Conservation (phyloP, 2,797 vertebrate genomes). For the Trichosurus vulpecula region DNA sequence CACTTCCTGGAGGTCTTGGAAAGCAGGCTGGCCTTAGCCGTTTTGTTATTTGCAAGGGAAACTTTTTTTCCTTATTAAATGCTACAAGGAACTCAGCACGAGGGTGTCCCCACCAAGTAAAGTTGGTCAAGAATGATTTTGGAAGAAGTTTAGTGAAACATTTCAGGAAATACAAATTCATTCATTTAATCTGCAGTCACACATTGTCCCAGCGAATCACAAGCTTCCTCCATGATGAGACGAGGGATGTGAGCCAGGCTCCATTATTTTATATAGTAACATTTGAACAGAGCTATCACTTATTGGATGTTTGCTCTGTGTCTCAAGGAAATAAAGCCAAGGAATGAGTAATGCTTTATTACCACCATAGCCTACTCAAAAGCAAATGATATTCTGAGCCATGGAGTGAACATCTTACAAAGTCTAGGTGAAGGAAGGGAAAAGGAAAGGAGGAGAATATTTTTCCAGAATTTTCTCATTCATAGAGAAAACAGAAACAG, state of each 20-base stretch:
- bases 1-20: not conserved
- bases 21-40: not conserved
- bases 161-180: constrained; percentile 52
- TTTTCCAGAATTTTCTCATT: constrained; percentile 54
- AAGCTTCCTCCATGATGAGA: constrained; percentile 39
- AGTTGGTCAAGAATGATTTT: constrained; percentile 66
- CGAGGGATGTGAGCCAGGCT: constrained; percentile 63
- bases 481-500: constrained; percentile 54
- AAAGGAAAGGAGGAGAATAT: constrained; percentile 51
- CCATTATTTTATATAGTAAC: constrained; percentile 68
- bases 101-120: constrained; percentile 42
- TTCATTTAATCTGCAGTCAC: constrained; percentile 60
- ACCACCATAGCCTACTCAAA: constrained; percentile 67
- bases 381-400: constrained; percentile 74
- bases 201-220: constrained; percentile 46
- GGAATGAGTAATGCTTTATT: constrained; percentile 79
- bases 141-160: constrained; percentile 51
- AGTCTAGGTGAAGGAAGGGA: constrained; percentile 47
- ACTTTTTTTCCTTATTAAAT: constrained; percentile 45
- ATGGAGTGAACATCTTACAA: constrained; percentile 74
- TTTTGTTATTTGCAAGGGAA: not conserved
- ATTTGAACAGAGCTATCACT: constrained; percentile 75
- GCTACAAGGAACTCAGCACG: not conserved
- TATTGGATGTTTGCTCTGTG: constrained; percentile 77
- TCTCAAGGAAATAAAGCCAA: constrained; percentile 77